Evolutionary conservation across 2,888 invertebrate species (phyloP).

Genomic region (Heliconius charithonia): DNA sequence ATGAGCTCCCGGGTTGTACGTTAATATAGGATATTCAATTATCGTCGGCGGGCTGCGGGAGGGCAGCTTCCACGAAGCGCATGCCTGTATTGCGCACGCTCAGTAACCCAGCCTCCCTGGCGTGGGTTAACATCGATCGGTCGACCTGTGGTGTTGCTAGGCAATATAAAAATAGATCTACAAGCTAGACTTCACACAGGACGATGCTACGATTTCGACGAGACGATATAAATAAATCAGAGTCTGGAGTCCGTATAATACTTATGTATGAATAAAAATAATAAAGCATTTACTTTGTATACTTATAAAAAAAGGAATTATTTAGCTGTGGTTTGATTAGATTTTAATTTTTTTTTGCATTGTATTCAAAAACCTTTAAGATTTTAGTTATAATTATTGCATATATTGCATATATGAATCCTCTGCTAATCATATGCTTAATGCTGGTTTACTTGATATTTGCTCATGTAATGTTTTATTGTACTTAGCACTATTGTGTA

Average conservation of each 20-base stretch:
- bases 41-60: neutral
- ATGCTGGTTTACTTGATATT: too few species aligned
- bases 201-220: neutral
- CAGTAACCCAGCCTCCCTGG: conserved; percentile 13
- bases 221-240: neutral
- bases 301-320: too few species aligned
- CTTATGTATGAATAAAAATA: neutral
- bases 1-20: conserved; percentile 9
- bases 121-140: conserved; percentile 15
- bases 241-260: neutral
- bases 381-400: too few species aligned
- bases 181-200: neutral
- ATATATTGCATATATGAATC: too few species aligned
- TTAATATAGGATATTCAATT: neutral
- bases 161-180: conserved; percentile 14
- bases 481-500: too few species aligned
- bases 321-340: too few species aligned
- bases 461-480: too few species aligned
- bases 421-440: too few species aligned
- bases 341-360: too few species aligned
- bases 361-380: too few species aligned
- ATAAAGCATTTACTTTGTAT: too few species aligned
- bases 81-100: conserved; percentile 22
- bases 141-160: conserved; percentile 16
- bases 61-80: conserved; percentile 8